Evolutionary conservation across 2,113 vertebrate species (phyloP), one percentile per base, ranked within the genome.

Genomic region (Hippocampus comes): DNA sequence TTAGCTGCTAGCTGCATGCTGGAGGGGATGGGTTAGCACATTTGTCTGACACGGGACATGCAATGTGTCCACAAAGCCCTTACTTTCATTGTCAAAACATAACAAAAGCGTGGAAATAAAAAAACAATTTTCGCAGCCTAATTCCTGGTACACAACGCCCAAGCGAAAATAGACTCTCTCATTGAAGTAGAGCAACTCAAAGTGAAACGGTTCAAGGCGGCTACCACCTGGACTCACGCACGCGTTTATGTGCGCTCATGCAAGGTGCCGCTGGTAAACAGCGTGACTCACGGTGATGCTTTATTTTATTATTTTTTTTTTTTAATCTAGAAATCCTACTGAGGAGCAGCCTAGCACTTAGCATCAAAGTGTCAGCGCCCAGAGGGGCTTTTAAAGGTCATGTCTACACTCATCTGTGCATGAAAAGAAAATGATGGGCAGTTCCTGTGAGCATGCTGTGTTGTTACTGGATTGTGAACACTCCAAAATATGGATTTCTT

Each of bases 331-430:
- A 21, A 17, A 25, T 46, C 42, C 63, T 43, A 43, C 21, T 46
- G 42, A 25, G 63, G n/a, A 23, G 12, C 42, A 25, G 23, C 11
- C 42, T 66, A 66, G 41, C 63, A 48, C 42, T 66, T 66, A 25
- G 42, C 63, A 43, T 66, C 63, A 66, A 64, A 46, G 12, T 66
- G 63, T 48, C 63, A 66, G 63, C 63, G 46, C 25, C 63, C 42
- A 9, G 42, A 66, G 63, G 63, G 38, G 42, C n/a, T 66, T 66
- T 48, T 25, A 66, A 66, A 66, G 63, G 63, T 46, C 63, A 27
- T 3, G 63, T 66, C 63, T 48, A 23, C n/a, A 66, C n/a, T 65
- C 63, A 46, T 65, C 41, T 46, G n/a, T 15, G 11, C 41, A 41
- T 41, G 30, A 64, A 42, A 9, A 65, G 27, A 34, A 41, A 51